Evolutionary conservation across 2,797 vertebrate species (phyloP).

Genomic region (Arrhamphus sclerolepis): DNA sequence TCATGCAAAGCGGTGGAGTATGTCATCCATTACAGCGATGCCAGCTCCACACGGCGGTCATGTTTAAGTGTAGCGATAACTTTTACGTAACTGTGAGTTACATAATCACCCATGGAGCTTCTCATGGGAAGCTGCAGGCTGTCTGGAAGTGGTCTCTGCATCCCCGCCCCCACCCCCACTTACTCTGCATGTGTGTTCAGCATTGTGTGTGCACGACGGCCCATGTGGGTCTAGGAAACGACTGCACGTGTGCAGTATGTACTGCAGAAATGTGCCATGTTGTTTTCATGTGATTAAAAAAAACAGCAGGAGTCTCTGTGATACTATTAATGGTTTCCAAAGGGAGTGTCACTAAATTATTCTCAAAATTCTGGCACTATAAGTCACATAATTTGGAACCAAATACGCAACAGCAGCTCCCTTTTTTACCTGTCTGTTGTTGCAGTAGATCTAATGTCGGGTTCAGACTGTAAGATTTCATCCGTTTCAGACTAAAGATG

Average conservation of each 20-base stretch:
- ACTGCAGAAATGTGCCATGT: conserved; percentile 4
- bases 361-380: too few relatives aligned
- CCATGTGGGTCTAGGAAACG: conserved; percentile 13
- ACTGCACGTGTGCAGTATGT: conserved; percentile 20
- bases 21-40: conserved; percentile 23
- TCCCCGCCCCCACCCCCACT: conserved; percentile 53
- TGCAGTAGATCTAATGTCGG: too few relatives aligned
- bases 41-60: conserved; percentile 25
- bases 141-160: conserved; percentile 58
- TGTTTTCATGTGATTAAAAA: too few relatives aligned
- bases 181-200: conserved; percentile 24
- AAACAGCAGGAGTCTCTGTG: too few relatives aligned
- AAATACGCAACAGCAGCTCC: too few relatives aligned
- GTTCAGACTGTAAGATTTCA: too few relatives aligned
- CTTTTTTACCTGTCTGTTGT: too few relatives aligned
- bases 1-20: conserved; percentile 5
- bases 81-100: conserved; percentile 72
- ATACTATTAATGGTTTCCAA: too few relatives aligned
- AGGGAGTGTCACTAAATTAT: too few relatives aligned
- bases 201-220: conserved; percentile 3
- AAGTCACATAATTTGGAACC: too few relatives aligned
- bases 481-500: too few relatives aligned
- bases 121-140: conserved; percentile 58
- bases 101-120: conserved; percentile 63
- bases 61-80: conserved; percentile 53